phyloP scores from a whole-genome alignment of 2,888 invertebrate genomes.

The Strigamia crassipes region DNA sequence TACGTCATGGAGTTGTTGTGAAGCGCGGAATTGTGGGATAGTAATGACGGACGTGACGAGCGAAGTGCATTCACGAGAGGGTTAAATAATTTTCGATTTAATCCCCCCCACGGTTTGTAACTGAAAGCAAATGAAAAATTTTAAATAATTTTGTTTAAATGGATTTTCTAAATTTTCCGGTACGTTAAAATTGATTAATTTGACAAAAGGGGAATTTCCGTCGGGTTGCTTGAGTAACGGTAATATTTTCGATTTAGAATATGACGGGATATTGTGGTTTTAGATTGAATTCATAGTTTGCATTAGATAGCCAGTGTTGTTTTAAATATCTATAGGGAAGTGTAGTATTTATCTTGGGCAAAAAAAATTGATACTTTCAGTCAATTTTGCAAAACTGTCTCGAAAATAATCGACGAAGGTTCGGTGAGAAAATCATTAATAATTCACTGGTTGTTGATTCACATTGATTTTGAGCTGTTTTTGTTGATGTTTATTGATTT shows the following conservation, averaged over 20 bases:
- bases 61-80: constrained; percentile 2
- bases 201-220: too few species aligned
- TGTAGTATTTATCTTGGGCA: not conserved
- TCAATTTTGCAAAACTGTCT: too few species aligned
- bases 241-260: not conserved
- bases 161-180: not conserved
- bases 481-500: not conserved
- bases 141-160: not conserved
- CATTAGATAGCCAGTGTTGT: not conserved
- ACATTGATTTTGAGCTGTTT: not conserved
- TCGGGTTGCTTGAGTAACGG: not conserved
- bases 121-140: not conserved
- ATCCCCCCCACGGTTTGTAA: not conserved
- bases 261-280: not conserved
- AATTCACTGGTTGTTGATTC: not conserved
- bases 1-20: not conserved
- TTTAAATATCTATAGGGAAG: not conserved
- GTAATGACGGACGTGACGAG: not conserved
- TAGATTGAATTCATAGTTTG: not conserved
- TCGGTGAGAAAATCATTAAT: too few species aligned
- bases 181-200: not conserved
- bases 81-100: not conserved
- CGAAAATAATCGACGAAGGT: too few species aligned
- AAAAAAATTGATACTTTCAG: not conserved
- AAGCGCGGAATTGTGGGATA: not conserved